A percentile compares a stretch with the other conserved stretches of the same genome.
These are phyloP conservation scores for Apocheima hispidaria DNA, from an alignment of 2,888 invertebrate genomes.

Conservation along the genomic window DNA sequence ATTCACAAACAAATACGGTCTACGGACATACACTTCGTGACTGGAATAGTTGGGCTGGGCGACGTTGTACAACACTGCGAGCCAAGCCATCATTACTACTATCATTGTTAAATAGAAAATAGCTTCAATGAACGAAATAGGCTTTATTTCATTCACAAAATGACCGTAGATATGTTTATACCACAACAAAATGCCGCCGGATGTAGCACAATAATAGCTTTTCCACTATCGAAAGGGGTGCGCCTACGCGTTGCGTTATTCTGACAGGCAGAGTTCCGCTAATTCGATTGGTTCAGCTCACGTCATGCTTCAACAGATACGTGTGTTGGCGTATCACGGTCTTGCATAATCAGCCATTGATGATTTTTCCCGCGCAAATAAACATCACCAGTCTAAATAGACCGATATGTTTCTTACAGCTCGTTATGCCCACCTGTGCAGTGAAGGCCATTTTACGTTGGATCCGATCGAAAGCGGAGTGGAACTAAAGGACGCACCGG, in stretches of 20 bases:
- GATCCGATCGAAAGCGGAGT: slow-evolving; percentile 52
- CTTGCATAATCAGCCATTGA: slow-evolving; percentile 74
- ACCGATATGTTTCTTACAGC: slow-evolving; percentile 40
- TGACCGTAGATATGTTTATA: slow-evolving; percentile 40
- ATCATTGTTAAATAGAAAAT: slow-evolving; percentile 37
- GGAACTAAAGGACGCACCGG: slow-evolving; percentile 66
- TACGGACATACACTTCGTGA: slow-evolving; percentile 24
- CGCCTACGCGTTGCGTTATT: slow-evolving; percentile 76
- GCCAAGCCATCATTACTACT: slow-evolving; percentile 28
- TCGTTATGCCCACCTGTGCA: slow-evolving; percentile 41
- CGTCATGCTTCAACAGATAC: slow-evolving; percentile 71
- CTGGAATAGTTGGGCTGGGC: slow-evolving; percentile 38
- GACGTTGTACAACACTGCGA: slow-evolving; percentile 30
- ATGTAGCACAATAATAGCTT: slow-evolving; percentile 64
- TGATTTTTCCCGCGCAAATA: slow-evolving; percentile 68
- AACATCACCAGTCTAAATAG: slow-evolving; percentile 49
- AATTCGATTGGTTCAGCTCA: slow-evolving; percentile 69
- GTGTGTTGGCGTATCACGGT: slow-evolving; percentile 60
- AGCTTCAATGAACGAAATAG: slow-evolving; percentile 34
- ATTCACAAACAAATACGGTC: slow-evolving; percentile 26
- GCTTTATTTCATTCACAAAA: slow-evolving; percentile 41
- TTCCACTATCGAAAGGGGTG: slow-evolving; percentile 70
- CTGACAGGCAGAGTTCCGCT: slow-evolving; percentile 79
- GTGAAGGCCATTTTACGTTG: slow-evolving; percentile 51
- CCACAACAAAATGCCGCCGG: slow-evolving; percentile 56